phyloP scores from a whole-genome alignment of 2,113 vertebrate genomes.

The Sminthopsis crassicaudata region DNA sequence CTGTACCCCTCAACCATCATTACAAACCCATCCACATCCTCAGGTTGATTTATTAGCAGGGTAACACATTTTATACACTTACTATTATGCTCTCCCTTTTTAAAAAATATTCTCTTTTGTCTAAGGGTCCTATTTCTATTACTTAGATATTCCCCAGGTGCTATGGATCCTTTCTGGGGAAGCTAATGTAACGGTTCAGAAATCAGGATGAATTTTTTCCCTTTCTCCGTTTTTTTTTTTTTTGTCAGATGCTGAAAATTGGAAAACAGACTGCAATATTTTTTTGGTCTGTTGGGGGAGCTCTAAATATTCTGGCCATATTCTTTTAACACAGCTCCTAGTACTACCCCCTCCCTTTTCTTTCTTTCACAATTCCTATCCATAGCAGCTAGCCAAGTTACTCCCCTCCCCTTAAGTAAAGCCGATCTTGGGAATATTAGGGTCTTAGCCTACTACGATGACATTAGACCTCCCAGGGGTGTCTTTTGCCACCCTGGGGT shows the following conservation, averaged over 20 bases:
- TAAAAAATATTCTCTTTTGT: neutral
- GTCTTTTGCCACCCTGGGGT: neutral
- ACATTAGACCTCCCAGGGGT: neutral
- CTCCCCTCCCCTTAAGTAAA: neutral
- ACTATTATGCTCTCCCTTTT: neutral
- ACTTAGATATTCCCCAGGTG: neutral
- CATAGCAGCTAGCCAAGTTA: neutral
- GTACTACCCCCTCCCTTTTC: neutral
- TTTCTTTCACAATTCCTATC: neutral
- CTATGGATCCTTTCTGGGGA: neutral
- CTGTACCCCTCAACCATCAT: neutral
- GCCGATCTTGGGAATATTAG: neutral
- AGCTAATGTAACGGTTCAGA: neutral
- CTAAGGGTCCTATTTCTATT: neutral
- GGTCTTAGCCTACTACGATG: neutral
- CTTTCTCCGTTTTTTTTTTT: neutral
- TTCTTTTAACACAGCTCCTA: neutral
- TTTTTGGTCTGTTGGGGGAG: neutral
- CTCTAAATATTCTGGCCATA: slow-evolving; percentile 2
- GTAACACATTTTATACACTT: neutral
- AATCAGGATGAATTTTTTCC: neutral
- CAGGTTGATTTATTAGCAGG: neutral
- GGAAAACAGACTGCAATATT: neutral
- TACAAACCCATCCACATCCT: neutral
- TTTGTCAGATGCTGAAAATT: neutral